These are phyloP conservation scores for Macrophya annulata DNA, from an alignment of 2,888 invertebrate species.

Conservation along the genomic window DNA sequence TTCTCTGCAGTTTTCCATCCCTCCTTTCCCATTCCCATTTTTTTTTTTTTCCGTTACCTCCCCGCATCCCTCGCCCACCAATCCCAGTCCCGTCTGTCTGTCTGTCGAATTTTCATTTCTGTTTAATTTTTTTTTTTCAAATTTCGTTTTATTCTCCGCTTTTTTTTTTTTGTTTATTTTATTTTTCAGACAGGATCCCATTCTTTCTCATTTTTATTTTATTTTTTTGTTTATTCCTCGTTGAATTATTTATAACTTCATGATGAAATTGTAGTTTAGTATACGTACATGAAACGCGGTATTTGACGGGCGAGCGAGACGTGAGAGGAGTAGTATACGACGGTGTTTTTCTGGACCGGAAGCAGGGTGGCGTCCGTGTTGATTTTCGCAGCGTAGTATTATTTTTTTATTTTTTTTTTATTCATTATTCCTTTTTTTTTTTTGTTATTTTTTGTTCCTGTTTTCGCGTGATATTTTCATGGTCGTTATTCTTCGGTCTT, in stretches of 20 bases:
- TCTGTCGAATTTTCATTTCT: background rate
- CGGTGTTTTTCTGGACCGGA: conserved; percentile 33
- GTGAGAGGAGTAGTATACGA: background rate
- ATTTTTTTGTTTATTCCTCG: background rate
- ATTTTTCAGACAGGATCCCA: background rate
- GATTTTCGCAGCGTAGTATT: conserved; percentile 12
- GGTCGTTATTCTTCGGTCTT: background rate
- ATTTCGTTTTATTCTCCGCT: too few relatives aligned
- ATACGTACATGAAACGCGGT: background rate
- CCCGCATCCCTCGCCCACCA: background rate
- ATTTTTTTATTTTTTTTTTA: background rate
- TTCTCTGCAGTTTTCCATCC: conserved; percentile 37
- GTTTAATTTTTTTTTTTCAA: background rate
- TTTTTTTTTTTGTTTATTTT: background rate
- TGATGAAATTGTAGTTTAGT: background rate
- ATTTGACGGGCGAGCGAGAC: conserved; percentile 12
- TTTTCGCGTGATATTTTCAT: background rate
- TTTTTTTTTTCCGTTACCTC: background rate
- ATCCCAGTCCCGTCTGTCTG: background rate
- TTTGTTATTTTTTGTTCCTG: background rate
- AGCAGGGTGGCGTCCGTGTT: conserved; percentile 25
- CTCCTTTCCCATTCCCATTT: conserved; percentile 15
- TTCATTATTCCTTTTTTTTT: background rate
- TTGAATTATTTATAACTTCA: conserved; percentile 34
- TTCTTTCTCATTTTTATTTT: background rate